Evolutionary conservation across 2,797 vertebrate species (phyloP), one percentile per base, ranked within the genome.

Genomic region (Loris lydekkerianus): DNA sequence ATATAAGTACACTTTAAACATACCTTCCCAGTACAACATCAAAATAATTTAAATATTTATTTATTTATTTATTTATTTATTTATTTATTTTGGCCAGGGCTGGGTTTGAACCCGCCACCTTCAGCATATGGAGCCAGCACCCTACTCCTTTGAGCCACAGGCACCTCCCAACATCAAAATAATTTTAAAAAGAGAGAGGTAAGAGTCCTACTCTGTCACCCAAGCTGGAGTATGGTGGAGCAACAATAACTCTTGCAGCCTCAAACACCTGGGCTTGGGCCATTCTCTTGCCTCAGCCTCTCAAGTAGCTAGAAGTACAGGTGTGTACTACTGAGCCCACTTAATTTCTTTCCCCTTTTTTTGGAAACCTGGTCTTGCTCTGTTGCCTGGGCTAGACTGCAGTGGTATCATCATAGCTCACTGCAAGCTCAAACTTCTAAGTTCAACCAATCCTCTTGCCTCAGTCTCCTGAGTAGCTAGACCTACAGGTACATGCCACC

Each of bases 1-100:
- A 91, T 60, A 21, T 53, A 95, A 80, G 27, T 65, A 72, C 10
- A 93, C 15, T 85, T 69, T 83, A 82, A 89, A 86, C 29, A 89
- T 31, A 34, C 11, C 31, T 93, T 70, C 83, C 82, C 46, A 85
- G 21, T 13, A 85, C n/a, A 61, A 95, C 10, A 86, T 58, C 87
- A 91, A 18, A 7, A 31, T 65, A 53, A 15, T 53, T 15, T 49
- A 11, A 3, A 13, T 34, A 2, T 34, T 34, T 34, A 34, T 34
- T 34, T 34, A 34, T 34, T 34, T 34, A 34, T 34, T 34, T 34
- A 34, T 34, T 34, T 34, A 34, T 34, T 34, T 34, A 34, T 34
- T 34, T 34, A 34, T 34, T 34, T 34, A 34, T 34, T 34, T 34
- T 34, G 34, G 34, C 34, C 34, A 34, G 34, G 34, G 34, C 34